Percentiles rank a stretch among this genome's conserved stretches.
phyloP scores from a whole-genome alignment of 2,113 vertebrate genomes.

The Colaptes auratus region DNA sequence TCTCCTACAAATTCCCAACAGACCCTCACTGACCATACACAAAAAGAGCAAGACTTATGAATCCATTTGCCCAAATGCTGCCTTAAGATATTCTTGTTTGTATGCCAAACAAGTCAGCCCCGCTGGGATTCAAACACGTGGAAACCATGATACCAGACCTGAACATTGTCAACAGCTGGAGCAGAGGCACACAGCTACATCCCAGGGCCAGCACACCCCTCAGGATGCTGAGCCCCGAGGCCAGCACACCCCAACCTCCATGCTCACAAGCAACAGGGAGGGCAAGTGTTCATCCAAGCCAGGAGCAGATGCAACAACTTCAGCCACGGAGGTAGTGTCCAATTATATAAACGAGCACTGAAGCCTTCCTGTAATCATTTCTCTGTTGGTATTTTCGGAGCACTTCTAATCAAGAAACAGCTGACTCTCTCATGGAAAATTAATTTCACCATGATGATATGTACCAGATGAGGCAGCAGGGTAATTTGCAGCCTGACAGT shows the following conservation, averaged over 20 bases:
- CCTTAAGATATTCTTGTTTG: background rate
- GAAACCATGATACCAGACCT: background rate
- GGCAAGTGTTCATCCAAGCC: background rate
- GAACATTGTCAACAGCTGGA: background rate
- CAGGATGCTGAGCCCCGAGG: background rate
- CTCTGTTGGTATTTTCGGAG: constrained; percentile 47
- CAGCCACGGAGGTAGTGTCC: background rate
- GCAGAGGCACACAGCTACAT: background rate
- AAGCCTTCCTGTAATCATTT: constrained; percentile 64
- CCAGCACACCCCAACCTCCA: background rate
- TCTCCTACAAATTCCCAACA: background rate
- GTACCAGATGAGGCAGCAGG: constrained; percentile 4
- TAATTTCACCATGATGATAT: background rate
- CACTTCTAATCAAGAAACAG: constrained; percentile 67
- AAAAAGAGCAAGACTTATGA: background rate
- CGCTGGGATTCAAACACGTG: rapidly evolving
- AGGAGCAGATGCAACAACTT: background rate
- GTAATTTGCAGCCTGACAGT: background rate
- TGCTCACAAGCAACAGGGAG: background rate
- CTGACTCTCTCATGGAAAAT: constrained; percentile 59
- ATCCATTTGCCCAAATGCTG: background rate
- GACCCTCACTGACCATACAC: background rate
- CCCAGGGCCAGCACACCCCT: background rate
- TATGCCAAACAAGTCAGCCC: background rate
- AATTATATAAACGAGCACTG: constrained; percentile 28